Conservation (phyloP, 2,888 invertebrate species). For the Drosophila picticornis region DNA sequence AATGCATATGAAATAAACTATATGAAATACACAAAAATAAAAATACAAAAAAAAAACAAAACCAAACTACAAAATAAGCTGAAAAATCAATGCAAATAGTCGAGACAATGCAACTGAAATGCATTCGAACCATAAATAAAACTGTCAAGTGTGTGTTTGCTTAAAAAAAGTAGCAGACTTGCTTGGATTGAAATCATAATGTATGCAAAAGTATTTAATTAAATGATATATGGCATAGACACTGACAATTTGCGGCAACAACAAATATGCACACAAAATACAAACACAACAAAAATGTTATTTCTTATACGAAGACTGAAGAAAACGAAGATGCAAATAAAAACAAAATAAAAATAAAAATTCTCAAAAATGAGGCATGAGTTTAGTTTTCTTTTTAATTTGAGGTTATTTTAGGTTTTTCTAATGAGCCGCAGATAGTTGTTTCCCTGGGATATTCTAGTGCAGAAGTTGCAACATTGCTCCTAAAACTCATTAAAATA, state of each 20-base stretch:
- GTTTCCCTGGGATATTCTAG: neutral
- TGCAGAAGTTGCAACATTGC: neutral
- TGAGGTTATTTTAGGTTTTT: no score
- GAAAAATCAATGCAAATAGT: constrained; percentile 59
- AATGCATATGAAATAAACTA: constrained; percentile 29
- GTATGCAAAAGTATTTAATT: constrained; percentile 60
- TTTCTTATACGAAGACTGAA: constrained; percentile 85
- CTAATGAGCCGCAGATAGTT: neutral
- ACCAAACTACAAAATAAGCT: constrained; percentile 43
- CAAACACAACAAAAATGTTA: constrained; percentile 78
- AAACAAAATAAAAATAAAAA: constrained; percentile 36
- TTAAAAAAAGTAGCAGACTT: constrained; percentile 27
- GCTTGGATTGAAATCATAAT: constrained; percentile 45
- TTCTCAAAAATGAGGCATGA: constrained; percentile 17
- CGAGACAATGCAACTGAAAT: constrained; percentile 42
- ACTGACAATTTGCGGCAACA: constrained; percentile 48
- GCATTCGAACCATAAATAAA: constrained; percentile 36
- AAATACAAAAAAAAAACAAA: constrained; percentile 3
- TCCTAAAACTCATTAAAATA: neutral
- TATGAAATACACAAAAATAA: constrained; percentile 3
- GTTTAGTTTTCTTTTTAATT: neutral
- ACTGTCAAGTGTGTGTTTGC: constrained; percentile 48
- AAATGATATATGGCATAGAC: constrained; percentile 30
- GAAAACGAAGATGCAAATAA: constrained; percentile 80
- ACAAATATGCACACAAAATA: constrained; percentile 54